These are phyloP conservation scores for Argyra leucocephala DNA, from an alignment of 2,888 invertebrate genomes.

Conservation along the genomic window DNA sequence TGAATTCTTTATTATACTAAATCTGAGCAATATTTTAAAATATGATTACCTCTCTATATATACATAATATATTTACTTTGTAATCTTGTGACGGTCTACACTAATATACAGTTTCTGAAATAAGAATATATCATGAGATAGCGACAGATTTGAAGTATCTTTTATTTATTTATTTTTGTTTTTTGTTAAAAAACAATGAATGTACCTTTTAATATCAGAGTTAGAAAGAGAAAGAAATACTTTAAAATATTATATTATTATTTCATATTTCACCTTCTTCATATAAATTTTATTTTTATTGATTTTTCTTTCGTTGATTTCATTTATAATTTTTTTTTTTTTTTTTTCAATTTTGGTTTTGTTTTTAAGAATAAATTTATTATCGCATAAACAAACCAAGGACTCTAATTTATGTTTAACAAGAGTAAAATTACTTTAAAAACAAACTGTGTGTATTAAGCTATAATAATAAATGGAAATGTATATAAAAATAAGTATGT, in stretches of 20 bases:
- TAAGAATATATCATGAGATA: background rate
- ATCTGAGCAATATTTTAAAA: too few relatives aligned
- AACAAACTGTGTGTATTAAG: too few relatives aligned
- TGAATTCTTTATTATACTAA: too few relatives aligned
- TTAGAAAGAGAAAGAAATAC: too few relatives aligned
- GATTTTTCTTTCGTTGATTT: background rate
- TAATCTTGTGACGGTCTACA: too few relatives aligned
- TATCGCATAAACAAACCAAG: background rate
- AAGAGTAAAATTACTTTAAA: background rate
- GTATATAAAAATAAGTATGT: too few relatives aligned
- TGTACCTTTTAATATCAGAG: background rate
- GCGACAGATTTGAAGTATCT: background rate
- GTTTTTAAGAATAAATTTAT: background rate
- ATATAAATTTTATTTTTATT: background rate
- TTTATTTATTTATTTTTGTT: background rate
- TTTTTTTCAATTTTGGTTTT: background rate
- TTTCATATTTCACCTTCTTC: background rate
- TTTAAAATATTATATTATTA: background rate
- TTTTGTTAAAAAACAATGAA: background rate
- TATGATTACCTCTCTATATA: too few relatives aligned
- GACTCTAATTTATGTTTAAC: constrained; percentile 2
- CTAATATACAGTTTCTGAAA: background rate
- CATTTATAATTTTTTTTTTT: background rate
- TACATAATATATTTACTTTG: too few relatives aligned
- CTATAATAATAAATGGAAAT: too few relatives aligned